A percentile compares a stretch with the other conserved stretches of the same genome.
Conservation (phyloP, 1,140 invertebrate genomes). For the Cotesia vestalis region DNA sequence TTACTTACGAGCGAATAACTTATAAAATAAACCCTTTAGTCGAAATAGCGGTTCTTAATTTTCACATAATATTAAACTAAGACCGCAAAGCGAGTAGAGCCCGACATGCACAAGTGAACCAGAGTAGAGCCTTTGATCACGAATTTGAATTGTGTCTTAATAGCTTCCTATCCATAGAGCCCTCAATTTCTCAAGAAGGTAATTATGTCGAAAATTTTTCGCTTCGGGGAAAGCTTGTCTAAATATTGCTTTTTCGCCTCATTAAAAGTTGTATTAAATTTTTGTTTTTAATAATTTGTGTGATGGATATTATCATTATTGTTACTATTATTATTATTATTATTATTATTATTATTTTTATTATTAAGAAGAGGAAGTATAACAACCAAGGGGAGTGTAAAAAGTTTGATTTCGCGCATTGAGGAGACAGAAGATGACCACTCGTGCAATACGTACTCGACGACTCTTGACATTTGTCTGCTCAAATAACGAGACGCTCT, state of each 20-base stretch:
- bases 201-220: background rate
- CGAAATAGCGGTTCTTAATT: too few relatives aligned
- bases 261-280: too few relatives aligned
- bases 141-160: constrained; percentile 17
- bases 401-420: too few relatives aligned
- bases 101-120: background rate
- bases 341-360: too few relatives aligned
- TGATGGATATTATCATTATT: too few relatives aligned
- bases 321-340: too few relatives aligned
- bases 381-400: background rate
- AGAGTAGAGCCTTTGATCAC: background rate
- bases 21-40: too few relatives aligned
- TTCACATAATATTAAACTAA: too few relatives aligned
- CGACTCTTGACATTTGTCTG: constrained; percentile 29
- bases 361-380: background rate
- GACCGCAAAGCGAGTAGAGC: background rate
- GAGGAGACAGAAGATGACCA: background rate
- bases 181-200: background rate
- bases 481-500: constrained; percentile 46
- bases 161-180: constrained; percentile 1
- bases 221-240: background rate
- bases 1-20: too few relatives aligned
- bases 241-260: background rate
- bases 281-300: too few relatives aligned
- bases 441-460: constrained; percentile 9